A percentile compares a stretch with the other conserved stretches of the same genome.
phyloP scores from a whole-genome alignment of 2,113 vertebrate species.

The Zosterops japonicus region DNA sequence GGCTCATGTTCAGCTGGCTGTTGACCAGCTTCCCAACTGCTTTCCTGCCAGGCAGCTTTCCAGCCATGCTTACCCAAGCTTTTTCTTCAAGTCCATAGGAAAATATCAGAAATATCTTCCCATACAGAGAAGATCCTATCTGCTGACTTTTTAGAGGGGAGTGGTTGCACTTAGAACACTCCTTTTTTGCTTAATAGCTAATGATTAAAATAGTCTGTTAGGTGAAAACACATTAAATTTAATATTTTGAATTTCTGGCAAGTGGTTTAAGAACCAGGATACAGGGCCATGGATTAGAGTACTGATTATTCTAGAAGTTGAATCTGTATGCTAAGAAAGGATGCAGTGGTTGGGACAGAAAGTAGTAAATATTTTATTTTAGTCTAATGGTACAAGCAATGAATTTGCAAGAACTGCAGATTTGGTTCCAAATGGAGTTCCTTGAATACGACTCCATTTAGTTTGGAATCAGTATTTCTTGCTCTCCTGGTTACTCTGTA shows the following conservation, averaged over 20 bases:
- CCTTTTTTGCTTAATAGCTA: not conserved
- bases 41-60: not conserved
- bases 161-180: not conserved
- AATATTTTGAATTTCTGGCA: not conserved
- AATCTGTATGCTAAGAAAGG: not conserved
- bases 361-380: not conserved
- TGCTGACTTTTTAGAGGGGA: not conserved
- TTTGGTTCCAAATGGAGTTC: not conserved
- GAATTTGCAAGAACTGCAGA: not conserved
- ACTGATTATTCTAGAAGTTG: not conserved
- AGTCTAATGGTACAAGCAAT: not conserved
- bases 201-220: not conserved
- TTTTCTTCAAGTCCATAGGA: not conserved
- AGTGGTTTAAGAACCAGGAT: not conserved
- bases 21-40: not conserved
- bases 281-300: not conserved
- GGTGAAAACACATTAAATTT: not conserved
- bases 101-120: not conserved
- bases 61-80: not conserved
- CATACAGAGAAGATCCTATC: not conserved
- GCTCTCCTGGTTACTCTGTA: not conserved
- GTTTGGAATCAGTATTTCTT: not conserved
- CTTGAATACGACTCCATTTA: not conserved
- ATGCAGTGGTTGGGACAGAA: not conserved
- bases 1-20: not conserved